Evolutionary conservation across 2,113 vertebrate species (phyloP).

Genomic region (Eupsittula cactorum): DNA sequence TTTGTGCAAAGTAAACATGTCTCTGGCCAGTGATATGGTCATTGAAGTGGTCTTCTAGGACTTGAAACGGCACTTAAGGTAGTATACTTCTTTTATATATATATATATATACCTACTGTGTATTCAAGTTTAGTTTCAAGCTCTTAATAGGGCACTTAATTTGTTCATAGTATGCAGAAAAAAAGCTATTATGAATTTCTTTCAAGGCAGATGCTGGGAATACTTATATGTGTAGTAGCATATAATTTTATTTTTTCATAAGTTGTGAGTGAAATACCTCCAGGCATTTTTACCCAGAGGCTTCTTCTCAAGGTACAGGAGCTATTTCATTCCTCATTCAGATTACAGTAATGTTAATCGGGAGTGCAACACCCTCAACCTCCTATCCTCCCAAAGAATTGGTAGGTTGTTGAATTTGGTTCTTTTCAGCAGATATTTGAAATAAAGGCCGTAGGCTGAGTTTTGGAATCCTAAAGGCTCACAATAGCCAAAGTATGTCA

Average conservation of each 20-base stretch:
- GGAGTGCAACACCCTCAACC: not conserved
- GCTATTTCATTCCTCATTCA: conserved; percentile 6
- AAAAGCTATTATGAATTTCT: not conserved
- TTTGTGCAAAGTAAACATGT: not conserved
- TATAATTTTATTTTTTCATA: conserved; percentile 13
- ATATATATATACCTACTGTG: not conserved
- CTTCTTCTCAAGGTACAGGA: not conserved
- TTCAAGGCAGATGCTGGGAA: not conserved
- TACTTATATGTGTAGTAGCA: not conserved
- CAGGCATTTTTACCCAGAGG: not conserved
- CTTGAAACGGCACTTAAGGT: not conserved
- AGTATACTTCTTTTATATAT: not conserved
- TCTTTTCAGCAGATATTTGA: not conserved
- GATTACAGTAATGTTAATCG: not conserved
- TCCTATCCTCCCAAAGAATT: not conserved
- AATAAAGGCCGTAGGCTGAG: not conserved
- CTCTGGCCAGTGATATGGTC: not conserved
- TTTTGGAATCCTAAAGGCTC: not conserved
- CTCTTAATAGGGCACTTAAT: not conserved
- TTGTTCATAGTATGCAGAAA: not conserved
- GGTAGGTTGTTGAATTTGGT: not conserved
- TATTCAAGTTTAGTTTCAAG: not conserved
- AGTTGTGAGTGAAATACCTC: not conserved
- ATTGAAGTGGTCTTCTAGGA: not conserved
- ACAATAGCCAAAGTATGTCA: not conserved